These are phyloP conservation scores for Sebastes alutus DNA, from an alignment of 2,797 vertebrate species.

Conservation along the genomic window DNA sequence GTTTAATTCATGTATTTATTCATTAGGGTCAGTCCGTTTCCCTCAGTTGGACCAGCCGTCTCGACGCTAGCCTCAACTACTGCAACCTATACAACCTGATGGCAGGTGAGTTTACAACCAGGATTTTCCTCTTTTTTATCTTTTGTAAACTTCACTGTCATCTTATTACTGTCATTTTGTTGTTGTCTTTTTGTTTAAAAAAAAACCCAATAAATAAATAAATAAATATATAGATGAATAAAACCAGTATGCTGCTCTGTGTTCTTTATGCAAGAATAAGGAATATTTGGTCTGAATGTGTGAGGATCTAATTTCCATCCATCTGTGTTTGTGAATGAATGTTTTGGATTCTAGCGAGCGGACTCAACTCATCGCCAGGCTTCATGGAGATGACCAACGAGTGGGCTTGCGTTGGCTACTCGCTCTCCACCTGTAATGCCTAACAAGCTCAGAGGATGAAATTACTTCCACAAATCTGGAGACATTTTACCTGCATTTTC, in stretches of 20 bases:
- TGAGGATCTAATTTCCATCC: neutral
- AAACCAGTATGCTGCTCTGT: neutral
- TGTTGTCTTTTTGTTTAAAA: too few relatives aligned
- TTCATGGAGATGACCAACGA: neutral
- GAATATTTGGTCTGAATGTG: too few relatives aligned
- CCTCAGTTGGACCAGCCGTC: neutral
- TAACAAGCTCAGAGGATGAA: neutral
- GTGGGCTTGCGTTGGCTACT: neutral
- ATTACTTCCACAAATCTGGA: neutral
- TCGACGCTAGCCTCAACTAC: neutral
- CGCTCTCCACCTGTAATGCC: neutral
- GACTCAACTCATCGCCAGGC: neutral
- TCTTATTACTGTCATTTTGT: too few relatives aligned
- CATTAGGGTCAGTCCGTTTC: neutral
- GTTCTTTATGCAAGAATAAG: neutral
- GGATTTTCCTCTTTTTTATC: too few relatives aligned
- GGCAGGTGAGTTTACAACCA: neutral
- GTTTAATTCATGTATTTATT: neutral
- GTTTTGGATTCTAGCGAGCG: neutral
- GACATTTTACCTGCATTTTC: neutral
- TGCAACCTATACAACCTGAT: neutral
- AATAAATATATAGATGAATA: too few relatives aligned
- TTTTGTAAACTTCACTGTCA: too few relatives aligned
- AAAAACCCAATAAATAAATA: too few relatives aligned
- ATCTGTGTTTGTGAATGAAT: neutral